Conservation (phyloP, 2,113 vertebrate genomes). For the Rhagologus leucostigma region DNA sequence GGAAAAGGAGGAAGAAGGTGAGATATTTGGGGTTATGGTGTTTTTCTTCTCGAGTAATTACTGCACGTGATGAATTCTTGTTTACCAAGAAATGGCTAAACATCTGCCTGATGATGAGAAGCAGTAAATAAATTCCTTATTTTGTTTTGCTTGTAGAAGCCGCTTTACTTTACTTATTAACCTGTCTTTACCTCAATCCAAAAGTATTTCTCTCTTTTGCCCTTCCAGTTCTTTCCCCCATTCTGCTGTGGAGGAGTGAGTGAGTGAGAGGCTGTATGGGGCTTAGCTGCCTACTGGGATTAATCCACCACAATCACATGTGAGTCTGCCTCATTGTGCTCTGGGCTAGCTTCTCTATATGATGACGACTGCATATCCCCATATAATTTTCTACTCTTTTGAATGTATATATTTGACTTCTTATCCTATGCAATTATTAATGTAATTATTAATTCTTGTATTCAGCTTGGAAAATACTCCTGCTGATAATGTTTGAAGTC, state of each 20-base stretch:
- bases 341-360: neutral
- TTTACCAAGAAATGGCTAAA: neutral
- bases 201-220: neutral
- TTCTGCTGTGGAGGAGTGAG: neutral
- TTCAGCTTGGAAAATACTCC: neutral
- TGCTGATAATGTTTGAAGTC: neutral
- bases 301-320: neutral
- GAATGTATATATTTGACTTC: neutral
- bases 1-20: neutral
- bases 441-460: neutral
- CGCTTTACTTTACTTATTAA: neutral
- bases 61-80: accelerated
- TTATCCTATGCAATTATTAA: neutral
- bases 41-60: neutral
- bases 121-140: neutral
- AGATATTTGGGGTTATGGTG: neutral
- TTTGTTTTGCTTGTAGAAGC: neutral
- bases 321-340: too few relatives aligned
- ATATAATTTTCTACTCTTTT: neutral
- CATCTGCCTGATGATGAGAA: neutral
- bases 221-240: neutral
- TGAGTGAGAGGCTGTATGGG: neutral
- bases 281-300: neutral
- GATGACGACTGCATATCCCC: neutral
- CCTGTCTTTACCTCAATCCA: neutral